Conservation (phyloP, 2,888 invertebrate species). For the Tetragonula carbonaria region DNA sequence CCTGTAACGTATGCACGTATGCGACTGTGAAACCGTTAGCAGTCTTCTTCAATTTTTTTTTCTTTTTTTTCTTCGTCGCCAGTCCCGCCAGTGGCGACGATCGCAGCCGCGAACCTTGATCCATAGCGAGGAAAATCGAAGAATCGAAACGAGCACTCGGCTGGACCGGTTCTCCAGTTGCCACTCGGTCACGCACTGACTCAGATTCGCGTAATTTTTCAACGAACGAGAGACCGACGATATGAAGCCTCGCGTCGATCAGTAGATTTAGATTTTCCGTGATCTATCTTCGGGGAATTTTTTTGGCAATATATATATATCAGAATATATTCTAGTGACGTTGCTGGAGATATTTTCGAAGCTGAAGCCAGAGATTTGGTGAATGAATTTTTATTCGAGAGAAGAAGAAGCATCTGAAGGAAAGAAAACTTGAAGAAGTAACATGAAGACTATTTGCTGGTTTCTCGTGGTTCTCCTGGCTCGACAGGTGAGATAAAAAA, state of each 20-base stretch:
- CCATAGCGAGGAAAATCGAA: conserved; percentile 26
- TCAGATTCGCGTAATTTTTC: background rate
- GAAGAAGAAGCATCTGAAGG: too few relatives aligned
- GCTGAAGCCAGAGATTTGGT: background rate
- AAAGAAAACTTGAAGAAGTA: background rate
- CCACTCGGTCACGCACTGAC: background rate
- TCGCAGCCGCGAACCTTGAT: conserved; percentile 70
- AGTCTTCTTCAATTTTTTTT: conserved; percentile 48
- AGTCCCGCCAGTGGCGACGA: conserved; percentile 75
- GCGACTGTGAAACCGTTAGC: conserved; percentile 79
- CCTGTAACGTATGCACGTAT: conserved; percentile 45
- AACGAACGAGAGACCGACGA: background rate
- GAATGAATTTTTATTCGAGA: background rate
- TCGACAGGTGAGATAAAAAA: conserved; percentile 62
- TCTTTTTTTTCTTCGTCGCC: conserved; percentile 71
- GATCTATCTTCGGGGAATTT: too few relatives aligned
- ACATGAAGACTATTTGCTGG: conserved; percentile 64
- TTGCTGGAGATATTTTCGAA: too few relatives aligned
- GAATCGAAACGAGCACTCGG: background rate
- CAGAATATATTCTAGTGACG: background rate
- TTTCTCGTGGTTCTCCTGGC: conserved; percentile 60
- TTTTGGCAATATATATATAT: too few relatives aligned
- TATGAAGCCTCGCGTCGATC: background rate
- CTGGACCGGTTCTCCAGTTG: conserved; percentile 32
- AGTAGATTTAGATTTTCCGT: background rate